phyloP scores from a whole-genome alignment of 2,113 vertebrate species.

The Clupea harengus region DNA sequence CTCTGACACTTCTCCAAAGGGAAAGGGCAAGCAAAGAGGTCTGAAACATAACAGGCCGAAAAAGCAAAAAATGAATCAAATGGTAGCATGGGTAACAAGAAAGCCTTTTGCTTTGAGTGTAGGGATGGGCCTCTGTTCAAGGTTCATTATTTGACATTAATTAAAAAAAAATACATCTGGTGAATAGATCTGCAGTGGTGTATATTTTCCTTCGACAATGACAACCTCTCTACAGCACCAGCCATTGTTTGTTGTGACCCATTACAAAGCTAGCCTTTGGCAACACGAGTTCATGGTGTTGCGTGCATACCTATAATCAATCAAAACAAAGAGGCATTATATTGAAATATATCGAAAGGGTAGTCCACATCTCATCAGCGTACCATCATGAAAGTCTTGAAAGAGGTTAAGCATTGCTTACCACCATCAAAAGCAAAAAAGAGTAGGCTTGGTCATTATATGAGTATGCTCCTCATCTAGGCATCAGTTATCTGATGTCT shows the following conservation, averaged over 20 bases:
- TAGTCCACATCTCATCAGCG: too few species aligned
- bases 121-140: neutral
- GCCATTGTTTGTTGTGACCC: neutral
- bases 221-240: neutral
- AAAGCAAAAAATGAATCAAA: neutral
- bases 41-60: neutral
- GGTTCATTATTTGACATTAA: neutral
- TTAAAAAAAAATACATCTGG: neutral
- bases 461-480: too few species aligned
- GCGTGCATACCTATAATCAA: neutral
- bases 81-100: neutral
- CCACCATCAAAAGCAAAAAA: too few species aligned
- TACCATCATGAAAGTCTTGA: too few species aligned
- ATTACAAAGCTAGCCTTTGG: neutral
- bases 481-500: too few species aligned
- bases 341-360: too few species aligned
- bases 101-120: too few species aligned
- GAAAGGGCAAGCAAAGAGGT: neutral
- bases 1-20: neutral
- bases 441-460: too few species aligned
- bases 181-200: neutral
- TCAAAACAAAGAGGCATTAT: neutral
- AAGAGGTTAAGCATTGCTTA: too few species aligned
- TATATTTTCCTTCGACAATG: slow-evolving; percentile 10
- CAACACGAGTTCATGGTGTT: too few species aligned